Evolutionary conservation across 2,797 vertebrate genomes (phyloP), one percentile per base, ranked within the genome.

Genomic region (Lagodon rhomboides): DNA sequence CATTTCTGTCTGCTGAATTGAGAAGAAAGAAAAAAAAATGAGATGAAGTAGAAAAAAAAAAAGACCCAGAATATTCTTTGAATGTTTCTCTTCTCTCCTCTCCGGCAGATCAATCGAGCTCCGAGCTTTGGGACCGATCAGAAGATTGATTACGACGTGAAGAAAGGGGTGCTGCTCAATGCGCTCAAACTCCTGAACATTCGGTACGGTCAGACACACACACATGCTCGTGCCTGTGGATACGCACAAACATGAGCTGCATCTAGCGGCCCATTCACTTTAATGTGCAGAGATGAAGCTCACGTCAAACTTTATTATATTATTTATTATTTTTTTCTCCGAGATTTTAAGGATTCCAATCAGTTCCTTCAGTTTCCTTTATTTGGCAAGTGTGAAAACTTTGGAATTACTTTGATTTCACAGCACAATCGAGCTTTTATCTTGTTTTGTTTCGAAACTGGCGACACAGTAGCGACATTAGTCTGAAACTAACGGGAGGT

Each of bases 81-180:
- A 91, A 77, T 83, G 77, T 76, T 71, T 87, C 74, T 83, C 73
- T 83, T 73, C 68, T 86, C 83, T 73, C 0, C 69, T 90, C 88
- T 85, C 92, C 91, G 91, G 75, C 94, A 99, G 98, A 98, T 99
- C 94, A 99, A 99, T 95, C 96, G 98, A 80, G 98, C 98, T 12
- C 98, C 98, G 44, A 99, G 98, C 93, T 99, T 99, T 90, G 98
- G 98, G 91, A 99, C 98, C 0, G 98, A 99, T 93, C 98, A 99
- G 95, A 99, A 97, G 96, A 99, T 99, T 93, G 98, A 99, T 95
- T 97, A 97, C 64, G 97, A 99, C 83, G 98, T 99, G 80, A 99
- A 99, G 94, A 98, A 96, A 91, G 98, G 98, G 12, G 98, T 97
- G 86, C 92, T 99, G 77, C 93, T 98, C 83, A 97, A 99, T 84